phyloP scores from a whole-genome alignment of 2,113 vertebrate species.

The Trachemys scripta region DNA sequence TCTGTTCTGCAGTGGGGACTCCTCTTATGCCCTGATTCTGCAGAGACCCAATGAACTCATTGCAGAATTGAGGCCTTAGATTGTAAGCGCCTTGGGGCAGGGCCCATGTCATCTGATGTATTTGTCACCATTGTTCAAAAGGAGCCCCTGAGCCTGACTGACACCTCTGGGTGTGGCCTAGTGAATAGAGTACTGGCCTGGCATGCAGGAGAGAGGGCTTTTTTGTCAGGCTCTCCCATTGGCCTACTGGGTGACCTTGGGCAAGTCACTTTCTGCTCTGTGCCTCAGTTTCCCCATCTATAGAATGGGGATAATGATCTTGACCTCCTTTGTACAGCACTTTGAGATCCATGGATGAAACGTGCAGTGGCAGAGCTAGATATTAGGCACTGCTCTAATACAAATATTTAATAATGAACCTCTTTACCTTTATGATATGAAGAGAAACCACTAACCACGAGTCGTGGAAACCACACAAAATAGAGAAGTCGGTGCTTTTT shows the following conservation, averaged over 20 bases:
- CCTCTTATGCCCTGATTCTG: background rate
- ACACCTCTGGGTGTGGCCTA: background rate
- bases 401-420: background rate
- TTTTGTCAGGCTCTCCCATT: background rate
- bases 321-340: background rate
- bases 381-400: background rate
- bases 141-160: background rate
- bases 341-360: background rate
- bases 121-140: background rate
- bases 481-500: background rate
- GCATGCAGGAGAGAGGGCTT: background rate
- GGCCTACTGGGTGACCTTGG: background rate
- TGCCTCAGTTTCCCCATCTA: background rate
- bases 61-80: accelerated
- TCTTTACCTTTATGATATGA: background rate
- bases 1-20: accelerated
- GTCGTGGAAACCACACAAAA: background rate
- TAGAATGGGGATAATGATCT: background rate
- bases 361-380: background rate
- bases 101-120: background rate
- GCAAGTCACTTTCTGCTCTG: background rate
- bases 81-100: accelerated
- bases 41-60: accelerated
- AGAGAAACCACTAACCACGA: background rate
- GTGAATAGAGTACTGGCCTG: background rate